These are phyloP conservation scores for Episyrphus balteatus DNA, from an alignment of 1,140 invertebrate species.

Conservation along the genomic window DNA sequence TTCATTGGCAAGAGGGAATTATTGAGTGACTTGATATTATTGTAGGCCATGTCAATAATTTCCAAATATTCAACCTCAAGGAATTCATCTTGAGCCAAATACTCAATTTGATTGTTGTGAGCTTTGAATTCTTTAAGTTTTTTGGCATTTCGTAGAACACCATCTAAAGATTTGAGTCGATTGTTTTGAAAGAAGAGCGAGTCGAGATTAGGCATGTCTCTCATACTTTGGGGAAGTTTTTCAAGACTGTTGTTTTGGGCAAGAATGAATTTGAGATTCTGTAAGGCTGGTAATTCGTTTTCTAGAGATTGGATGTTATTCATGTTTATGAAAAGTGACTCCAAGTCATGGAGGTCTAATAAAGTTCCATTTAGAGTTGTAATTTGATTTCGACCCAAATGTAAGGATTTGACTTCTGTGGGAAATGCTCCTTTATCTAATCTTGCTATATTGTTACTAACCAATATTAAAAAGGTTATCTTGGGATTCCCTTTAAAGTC, in stretches of 20 bases:
- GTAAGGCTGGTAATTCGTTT: conserved; percentile 55
- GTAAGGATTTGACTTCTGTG: conserved; percentile 50
- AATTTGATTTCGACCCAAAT: conserved; percentile 60
- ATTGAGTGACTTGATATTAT: conserved; percentile 56
- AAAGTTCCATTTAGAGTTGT: conserved; percentile 61
- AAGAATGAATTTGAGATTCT: conserved; percentile 54
- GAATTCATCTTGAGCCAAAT: conserved; percentile 62
- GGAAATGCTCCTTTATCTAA: conserved; percentile 55
- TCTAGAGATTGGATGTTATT: conserved; percentile 63
- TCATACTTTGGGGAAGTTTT: conserved; percentile 55
- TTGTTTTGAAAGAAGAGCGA: conserved; percentile 60
- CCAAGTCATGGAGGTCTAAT: conserved; percentile 53
- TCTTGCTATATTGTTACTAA: conserved; percentile 56
- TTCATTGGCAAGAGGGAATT: conserved; percentile 58
- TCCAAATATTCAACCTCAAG: conserved; percentile 51
- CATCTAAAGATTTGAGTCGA: conserved; percentile 53
- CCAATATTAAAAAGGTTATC: conserved; percentile 55
- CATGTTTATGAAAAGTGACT: conserved; percentile 65
- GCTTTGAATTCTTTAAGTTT: conserved; percentile 53
- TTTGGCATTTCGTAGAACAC: conserved; percentile 53
- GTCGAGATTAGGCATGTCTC: conserved; percentile 51
- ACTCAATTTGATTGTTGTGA: conserved; percentile 59
- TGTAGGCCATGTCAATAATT: conserved; percentile 55
- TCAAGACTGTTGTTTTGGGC: conserved; percentile 59
- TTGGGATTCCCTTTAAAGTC: conserved; percentile 58